These are phyloP conservation scores for Lobophora halterata DNA, from an alignment of 2,888 invertebrate species.

Conservation along the genomic window DNA sequence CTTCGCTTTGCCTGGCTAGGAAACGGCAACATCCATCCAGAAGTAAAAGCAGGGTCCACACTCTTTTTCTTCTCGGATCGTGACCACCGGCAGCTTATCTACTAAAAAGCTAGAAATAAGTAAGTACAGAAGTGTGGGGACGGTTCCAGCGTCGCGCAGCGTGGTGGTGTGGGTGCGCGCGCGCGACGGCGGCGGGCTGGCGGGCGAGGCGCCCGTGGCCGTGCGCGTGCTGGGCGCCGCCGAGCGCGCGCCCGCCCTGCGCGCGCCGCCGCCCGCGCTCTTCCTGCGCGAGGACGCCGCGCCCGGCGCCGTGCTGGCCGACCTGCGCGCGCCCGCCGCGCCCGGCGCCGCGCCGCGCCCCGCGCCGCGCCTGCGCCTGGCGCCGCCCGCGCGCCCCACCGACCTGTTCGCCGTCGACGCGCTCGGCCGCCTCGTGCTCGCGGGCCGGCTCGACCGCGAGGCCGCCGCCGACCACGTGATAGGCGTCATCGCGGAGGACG, in stretches of 20 bases:
- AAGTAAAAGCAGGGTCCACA: too few species aligned
- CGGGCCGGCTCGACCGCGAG: constrained; percentile 89
- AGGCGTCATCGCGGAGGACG: constrained; percentile 72
- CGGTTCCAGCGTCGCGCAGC: constrained; percentile 83
- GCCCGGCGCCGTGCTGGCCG: constrained; percentile 66
- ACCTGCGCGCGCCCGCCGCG: constrained; percentile 41
- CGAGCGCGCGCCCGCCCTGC: constrained; percentile 87
- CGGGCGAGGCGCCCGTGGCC: constrained; percentile 90
- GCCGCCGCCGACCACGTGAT: constrained; percentile 84
- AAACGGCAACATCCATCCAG: too few species aligned
- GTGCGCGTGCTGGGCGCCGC: constrained; percentile 87
- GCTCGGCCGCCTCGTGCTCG: constrained; percentile 87
- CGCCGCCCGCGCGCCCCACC: constrained; percentile 70
- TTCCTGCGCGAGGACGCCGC: constrained; percentile 88
- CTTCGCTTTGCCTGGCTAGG: too few species aligned
- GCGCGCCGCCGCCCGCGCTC: constrained; percentile 87
- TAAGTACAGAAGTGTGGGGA: neutral
- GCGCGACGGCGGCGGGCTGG: constrained; percentile 90
- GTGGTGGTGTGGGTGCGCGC: constrained; percentile 95
- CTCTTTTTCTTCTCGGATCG: too few species aligned
- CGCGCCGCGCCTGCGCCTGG: constrained; percentile 39
- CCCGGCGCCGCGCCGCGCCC: constrained; percentile 30
- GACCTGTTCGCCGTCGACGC: constrained; percentile 86
- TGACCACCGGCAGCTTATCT: too few species aligned
- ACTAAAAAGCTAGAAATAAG: too few species aligned